Percentiles rank a stretch among this genome's conserved stretches.
These are phyloP conservation scores for Ascidia mentula DNA, from an alignment of 23 tunicate species.

Conservation along the genomic window DNA sequence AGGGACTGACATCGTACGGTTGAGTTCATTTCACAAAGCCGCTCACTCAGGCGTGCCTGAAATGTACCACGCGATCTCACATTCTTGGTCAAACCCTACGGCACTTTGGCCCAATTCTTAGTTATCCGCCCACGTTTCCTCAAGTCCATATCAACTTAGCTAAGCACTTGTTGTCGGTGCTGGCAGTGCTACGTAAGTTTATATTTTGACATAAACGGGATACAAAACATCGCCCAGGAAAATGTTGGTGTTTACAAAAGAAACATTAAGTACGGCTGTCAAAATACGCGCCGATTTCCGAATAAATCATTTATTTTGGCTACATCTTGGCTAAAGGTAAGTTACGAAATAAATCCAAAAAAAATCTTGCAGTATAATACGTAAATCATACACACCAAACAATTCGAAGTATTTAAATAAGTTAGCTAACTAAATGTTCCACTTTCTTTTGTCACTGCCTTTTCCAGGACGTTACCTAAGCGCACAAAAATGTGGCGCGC, in stretches of 20 bases:
- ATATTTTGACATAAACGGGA: neutral
- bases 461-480: slow-evolving; percentile 12
- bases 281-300: neutral
- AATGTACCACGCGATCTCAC: slow-evolving; percentile 7
- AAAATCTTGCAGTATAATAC: too few species aligned
- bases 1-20: neutral
- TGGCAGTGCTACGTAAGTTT: neutral
- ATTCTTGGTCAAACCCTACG: neutral
- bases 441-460: neutral
- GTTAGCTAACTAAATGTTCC: too few species aligned
- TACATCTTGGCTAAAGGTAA: too few species aligned
- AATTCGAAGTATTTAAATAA: too few species aligned
- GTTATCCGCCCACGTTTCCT: slow-evolving; percentile 10
- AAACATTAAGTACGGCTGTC: neutral
- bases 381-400: too few species aligned
- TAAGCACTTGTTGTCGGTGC: neutral
- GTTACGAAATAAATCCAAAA: too few species aligned
- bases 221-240: neutral
- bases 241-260: neutral
- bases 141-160: neutral
- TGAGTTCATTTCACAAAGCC: slow-evolving; percentile 6
- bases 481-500: slow-evolving; percentile 26
- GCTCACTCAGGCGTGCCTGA: slow-evolving; percentile 8
- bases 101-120: neutral
- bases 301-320: too few species aligned